phyloP scores from a whole-genome alignment of 2,113 vertebrate species.

The Zosterops lateralis region DNA sequence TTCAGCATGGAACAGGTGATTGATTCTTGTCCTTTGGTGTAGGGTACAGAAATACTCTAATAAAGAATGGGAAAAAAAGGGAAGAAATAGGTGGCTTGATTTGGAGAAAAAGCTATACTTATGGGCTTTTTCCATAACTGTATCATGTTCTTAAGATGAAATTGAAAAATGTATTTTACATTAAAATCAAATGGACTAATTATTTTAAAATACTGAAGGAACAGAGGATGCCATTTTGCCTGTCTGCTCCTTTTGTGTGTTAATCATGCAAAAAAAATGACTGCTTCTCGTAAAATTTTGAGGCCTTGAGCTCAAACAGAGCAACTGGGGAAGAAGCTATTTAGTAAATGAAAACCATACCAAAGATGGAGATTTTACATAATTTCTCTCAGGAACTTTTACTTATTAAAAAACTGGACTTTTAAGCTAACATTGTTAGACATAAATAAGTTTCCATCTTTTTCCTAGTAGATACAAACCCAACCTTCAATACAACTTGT shows the following conservation, averaged over 20 bases:
- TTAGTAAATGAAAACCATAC: background rate
- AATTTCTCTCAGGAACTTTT: background rate
- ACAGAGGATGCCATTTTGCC: slow-evolving; percentile 4
- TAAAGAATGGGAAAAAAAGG: background rate
- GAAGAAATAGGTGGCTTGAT: background rate
- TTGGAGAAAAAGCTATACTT: background rate
- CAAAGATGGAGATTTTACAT: background rate
- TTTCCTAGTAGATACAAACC: background rate
- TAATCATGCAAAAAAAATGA: slow-evolving; percentile 31
- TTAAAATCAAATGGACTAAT: slow-evolving; percentile 5
- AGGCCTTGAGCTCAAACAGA: background rate
- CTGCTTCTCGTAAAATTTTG: background rate
- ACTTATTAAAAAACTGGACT: background rate
- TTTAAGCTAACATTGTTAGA: background rate
- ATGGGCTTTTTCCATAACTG: background rate
- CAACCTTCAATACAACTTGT: background rate
- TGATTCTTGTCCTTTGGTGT: background rate
- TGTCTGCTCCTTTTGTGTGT: slow-evolving; percentile 32
- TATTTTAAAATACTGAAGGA: slow-evolving; percentile 1
- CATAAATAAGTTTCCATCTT: background rate
- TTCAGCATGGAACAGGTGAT: background rate
- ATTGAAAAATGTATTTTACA: background rate
- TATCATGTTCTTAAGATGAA: background rate
- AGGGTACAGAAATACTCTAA: background rate
- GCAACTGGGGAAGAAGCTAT: background rate